phyloP scores from a whole-genome alignment of 2,113 vertebrate genomes.

The Dipodomys stephensi region DNA sequence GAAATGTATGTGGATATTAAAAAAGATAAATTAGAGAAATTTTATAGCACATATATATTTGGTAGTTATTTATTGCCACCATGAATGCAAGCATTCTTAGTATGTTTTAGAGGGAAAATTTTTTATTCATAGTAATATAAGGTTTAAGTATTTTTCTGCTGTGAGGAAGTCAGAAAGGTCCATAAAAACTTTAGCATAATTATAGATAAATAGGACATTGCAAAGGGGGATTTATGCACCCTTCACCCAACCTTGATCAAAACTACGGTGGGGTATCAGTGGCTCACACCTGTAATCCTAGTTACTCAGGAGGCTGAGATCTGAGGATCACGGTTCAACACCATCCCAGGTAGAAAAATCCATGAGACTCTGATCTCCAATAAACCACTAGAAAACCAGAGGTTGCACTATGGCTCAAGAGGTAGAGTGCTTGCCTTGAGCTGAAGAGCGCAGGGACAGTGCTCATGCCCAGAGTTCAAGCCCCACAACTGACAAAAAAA shows the following conservation, averaged over 20 bases:
- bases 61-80: neutral
- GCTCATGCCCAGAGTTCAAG: too few relatives aligned
- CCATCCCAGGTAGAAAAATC: too few relatives aligned
- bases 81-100: neutral
- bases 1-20: neutral
- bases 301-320: too few relatives aligned
- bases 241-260: neutral
- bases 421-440: too few relatives aligned
- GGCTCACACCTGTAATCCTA: too few relatives aligned
- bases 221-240: fast-evolving
- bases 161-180: neutral
- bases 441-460: too few relatives aligned
- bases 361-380: too few relatives aligned
- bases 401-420: too few relatives aligned
- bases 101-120: neutral
- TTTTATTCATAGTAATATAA: neutral
- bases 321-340: too few relatives aligned
- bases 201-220: neutral
- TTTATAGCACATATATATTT: neutral
- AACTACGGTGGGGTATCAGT: neutral
- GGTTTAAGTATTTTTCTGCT: neutral
- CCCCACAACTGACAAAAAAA: too few relatives aligned
- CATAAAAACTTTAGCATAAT: neutral
- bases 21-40: neutral
- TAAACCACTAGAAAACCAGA: too few relatives aligned